Base-by-base conservation (phyloP, 64 coral and sea anemone genomes). In the Actinia equina region DNA sequence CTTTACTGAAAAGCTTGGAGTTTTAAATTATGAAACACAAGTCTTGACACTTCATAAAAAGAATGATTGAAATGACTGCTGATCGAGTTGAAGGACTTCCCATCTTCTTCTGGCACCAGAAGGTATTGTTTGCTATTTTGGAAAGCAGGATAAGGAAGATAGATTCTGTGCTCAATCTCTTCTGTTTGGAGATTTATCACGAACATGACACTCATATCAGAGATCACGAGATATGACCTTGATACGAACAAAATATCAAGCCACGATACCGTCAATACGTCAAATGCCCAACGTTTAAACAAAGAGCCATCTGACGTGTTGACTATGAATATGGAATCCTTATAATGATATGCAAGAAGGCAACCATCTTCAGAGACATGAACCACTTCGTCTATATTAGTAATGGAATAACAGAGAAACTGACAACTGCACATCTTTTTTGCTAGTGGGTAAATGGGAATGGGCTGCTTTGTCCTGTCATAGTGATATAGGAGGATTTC, bases 221-320 rank as follows among this genome's bases (percentile, higher is more conserved):
- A 12, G 2, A 57, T 14, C 55, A 57, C 55, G 55, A 57, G 55
- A 57, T 57, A 57, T 14, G 55, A 57, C 11, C 15, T 12, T 57
- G 69, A 71, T 26, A 71, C 4, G 26, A 71, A 71, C 69, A 71
- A 1, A 71, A 71, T 71, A 11, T 37, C 69, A 27, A 25, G 23
- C 9, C 9, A 1, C 6, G 7, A 30, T 71, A 41, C 1, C 8
- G 30, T 37, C 30, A 6, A 65, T 65, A 22, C 5, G 26, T 13
- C 9, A 8, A 1, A 0, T 71, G 69, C 0, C 62, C 17, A 65
- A 30, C 26, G 10, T 71, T 71, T 71, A 3, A 71, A 52, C 78
- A 80, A 44, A 22, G 78, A 52, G 8, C 78, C 78, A 80, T 80
- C 78, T 80, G 43, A 52, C 16, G 78, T 80, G 7, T 80, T 80